Percentiles rank a stretch among this genome's conserved stretches.
Conservation (phyloP, 1,140 invertebrate genomes). For the Adelges cooleyi region DNA sequence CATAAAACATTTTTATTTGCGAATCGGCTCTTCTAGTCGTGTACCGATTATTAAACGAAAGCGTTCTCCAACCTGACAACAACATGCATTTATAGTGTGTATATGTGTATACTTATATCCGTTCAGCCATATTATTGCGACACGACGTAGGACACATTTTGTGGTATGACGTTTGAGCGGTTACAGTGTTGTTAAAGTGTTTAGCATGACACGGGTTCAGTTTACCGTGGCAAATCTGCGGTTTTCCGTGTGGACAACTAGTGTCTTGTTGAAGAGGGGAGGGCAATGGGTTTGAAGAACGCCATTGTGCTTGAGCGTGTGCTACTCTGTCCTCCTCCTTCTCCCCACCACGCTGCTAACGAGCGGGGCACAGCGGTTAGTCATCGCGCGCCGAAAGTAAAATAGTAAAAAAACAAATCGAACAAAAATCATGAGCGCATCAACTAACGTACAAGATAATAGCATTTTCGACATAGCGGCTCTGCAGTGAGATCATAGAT, state of each 20-base stretch:
- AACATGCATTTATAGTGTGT: no score
- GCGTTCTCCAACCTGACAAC: no score
- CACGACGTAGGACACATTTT: conserved; percentile 13
- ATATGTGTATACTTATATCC: background rate
- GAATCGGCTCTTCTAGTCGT: no score
- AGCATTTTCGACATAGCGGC: background rate
- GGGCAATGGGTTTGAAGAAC: background rate
- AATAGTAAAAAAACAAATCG: no score
- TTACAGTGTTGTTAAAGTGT: conserved; percentile 9
- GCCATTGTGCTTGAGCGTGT: conserved; percentile 10
- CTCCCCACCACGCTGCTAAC: background rate
- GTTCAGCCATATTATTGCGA: conserved; percentile 15
- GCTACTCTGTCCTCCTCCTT: background rate
- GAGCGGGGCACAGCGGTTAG: no score
- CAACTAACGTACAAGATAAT: background rate
- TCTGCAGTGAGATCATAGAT: background rate
- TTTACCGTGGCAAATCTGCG: conserved; percentile 20
- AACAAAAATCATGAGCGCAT: background rate
- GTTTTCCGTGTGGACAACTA: background rate
- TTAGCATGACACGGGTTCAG: conserved; percentile 24
- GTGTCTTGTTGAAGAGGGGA: background rate
- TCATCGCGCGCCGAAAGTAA: no score
- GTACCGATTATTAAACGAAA: no score
- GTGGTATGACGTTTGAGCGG: conserved; percentile 16
- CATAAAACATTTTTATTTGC: no score